These are phyloP conservation scores for Acropora yongei DNA, from an alignment of 64 coral and sea anemone genomes.

Conservation along the genomic window DNA sequence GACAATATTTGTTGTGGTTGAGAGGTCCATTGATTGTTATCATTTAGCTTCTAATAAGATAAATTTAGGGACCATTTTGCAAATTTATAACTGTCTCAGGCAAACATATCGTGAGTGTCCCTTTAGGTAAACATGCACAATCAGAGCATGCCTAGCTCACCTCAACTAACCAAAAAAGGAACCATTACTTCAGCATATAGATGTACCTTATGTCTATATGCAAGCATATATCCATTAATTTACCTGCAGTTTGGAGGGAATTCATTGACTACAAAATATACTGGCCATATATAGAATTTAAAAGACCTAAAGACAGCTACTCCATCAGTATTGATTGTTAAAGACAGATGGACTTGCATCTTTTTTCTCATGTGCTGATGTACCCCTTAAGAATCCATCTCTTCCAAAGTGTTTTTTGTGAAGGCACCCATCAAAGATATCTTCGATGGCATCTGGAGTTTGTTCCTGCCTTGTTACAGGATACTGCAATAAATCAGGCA, in stretches of 20 bases:
- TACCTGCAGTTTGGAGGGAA: constrained; percentile 70
- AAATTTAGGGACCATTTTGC: too few species aligned
- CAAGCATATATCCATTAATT: neutral
- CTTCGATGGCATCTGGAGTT: constrained; percentile 46
- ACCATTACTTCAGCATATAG: too few species aligned
- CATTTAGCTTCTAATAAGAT: too few species aligned
- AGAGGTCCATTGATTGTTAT: too few species aligned
- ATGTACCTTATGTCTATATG: neutral
- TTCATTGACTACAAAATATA: constrained; percentile 68
- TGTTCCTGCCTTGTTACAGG: neutral
- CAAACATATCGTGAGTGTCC: too few species aligned
- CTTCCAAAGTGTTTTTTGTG: constrained; percentile 50
- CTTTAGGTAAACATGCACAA: too few species aligned
- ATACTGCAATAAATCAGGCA: constrained; percentile 20
- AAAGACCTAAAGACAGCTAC: constrained; percentile 54
- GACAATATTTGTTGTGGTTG: too few species aligned
- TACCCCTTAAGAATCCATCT: constrained; percentile 44
- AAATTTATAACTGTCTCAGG: too few species aligned
- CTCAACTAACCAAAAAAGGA: too few species aligned
- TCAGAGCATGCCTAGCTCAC: too few species aligned
- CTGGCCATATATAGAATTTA: constrained; percentile 63
- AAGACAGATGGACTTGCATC: constrained; percentile 57
- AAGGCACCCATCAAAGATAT: constrained; percentile 60
- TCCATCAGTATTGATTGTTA: constrained; percentile 70
- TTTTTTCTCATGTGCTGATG: constrained; percentile 26